Evolutionary conservation across 2,888 invertebrate genomes (phyloP).

Genomic region (Erebia epiphron): DNA sequence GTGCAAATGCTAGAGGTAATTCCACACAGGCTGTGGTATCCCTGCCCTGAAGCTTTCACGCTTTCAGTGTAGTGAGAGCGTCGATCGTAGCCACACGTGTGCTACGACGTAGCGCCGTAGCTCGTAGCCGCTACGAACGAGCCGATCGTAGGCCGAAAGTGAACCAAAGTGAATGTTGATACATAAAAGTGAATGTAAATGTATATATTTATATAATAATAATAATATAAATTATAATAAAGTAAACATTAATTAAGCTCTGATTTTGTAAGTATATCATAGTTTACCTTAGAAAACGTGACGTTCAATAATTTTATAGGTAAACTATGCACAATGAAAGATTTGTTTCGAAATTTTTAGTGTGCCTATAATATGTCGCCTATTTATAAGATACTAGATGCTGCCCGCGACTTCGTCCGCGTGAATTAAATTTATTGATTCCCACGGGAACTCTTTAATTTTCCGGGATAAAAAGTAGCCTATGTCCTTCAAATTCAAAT

Average conservation of each 20-base stretch:
- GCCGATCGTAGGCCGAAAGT: conserved; percentile 26
- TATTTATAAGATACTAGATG: too few species aligned
- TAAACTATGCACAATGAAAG: not conserved
- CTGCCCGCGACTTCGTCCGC: too few species aligned
- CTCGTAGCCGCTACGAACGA: conserved; percentile 47
- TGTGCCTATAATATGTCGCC: too few species aligned
- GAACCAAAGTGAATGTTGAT: conserved; percentile 42
- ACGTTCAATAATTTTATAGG: not conserved
- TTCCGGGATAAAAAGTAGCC: too few species aligned
- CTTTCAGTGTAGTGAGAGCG: conserved; percentile 32
- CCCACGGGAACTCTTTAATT: too few species aligned
- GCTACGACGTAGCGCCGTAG: conserved; percentile 53
- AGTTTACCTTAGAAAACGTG: not conserved
- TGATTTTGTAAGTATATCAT: conserved; percentile 26
- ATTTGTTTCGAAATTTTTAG: too few species aligned
- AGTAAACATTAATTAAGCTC: conserved; percentile 12
- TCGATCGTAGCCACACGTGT: conserved; percentile 52
- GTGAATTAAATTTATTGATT: too few species aligned
- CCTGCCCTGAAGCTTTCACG: conserved; percentile 22
- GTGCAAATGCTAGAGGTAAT: conserved; percentile 27
- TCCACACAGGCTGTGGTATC: conserved; percentile 44
- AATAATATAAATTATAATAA: too few species aligned
- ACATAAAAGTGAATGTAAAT: conserved; percentile 31
- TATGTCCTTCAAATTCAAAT: too few species aligned
- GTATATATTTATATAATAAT: not conserved